phyloP scores from a whole-genome alignment of 2,888 invertebrate genomes.

The Cheilosia pagana region DNA sequence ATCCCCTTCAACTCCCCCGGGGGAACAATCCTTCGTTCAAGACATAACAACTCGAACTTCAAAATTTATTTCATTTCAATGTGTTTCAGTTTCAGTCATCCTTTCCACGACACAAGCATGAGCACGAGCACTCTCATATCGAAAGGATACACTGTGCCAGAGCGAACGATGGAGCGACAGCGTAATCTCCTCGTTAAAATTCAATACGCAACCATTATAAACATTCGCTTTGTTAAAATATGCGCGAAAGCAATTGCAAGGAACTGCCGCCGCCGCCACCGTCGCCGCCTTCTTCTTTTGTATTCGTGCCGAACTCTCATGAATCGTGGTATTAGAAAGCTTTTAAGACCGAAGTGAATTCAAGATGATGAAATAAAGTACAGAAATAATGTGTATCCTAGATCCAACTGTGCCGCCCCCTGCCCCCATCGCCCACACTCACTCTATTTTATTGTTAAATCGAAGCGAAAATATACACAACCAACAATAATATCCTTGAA shows the following conservation, averaged over 20 bases:
- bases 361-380: constrained; percentile 74
- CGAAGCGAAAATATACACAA: constrained; percentile 67
- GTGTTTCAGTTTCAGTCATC: constrained; percentile 27
- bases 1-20: constrained; percentile 29
- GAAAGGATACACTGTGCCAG: constrained; percentile 52
- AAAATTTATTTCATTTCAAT: constrained; percentile 68
- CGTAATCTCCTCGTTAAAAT: constrained; percentile 73
- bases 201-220: constrained; percentile 75
- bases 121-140: constrained; percentile 26
- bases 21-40: constrained; percentile 37
- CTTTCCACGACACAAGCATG: neutral
- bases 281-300: constrained; percentile 50
- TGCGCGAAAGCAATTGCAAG: constrained; percentile 74
- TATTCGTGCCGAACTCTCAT: constrained; percentile 16
- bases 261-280: constrained; percentile 62
- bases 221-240: constrained; percentile 75
- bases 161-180: constrained; percentile 33
- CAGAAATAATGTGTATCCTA: constrained; percentile 73
- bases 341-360: constrained; percentile 72
- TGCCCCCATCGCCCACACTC: constrained; percentile 29
- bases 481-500: constrained; percentile 73
- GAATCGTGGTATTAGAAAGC: constrained; percentile 69
- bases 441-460: constrained; percentile 73
- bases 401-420: constrained; percentile 46
- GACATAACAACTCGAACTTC: constrained; percentile 55